phyloP scores from a whole-genome alignment of 2,113 vertebrate species.

The Trichomycterus rosablanca region DNA sequence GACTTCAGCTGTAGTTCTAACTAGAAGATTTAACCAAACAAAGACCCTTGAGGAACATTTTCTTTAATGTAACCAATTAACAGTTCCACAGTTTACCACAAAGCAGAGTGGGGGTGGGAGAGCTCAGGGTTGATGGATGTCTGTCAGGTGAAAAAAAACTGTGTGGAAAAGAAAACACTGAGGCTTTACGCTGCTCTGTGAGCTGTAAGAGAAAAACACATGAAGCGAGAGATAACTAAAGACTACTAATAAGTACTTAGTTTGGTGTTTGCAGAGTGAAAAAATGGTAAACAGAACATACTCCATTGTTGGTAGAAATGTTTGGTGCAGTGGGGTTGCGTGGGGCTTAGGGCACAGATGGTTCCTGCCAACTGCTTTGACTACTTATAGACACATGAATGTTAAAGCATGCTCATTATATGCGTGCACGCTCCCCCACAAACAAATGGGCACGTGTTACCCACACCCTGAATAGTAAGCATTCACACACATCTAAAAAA shows the following conservation, averaged over 20 bases:
- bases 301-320: constrained; percentile 36
- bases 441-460: constrained; percentile 32
- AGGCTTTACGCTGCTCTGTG: constrained; percentile 3
- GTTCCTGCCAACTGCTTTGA: constrained; percentile 60
- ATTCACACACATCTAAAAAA: too few relatives aligned
- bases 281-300: constrained; percentile 36
- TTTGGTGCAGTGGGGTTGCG: constrained; percentile 53
- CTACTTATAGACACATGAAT: constrained; percentile 44
- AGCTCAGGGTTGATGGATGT: constrained; percentile 52
- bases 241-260: constrained; percentile 31
- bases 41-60: too few relatives aligned
- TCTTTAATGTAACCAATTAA: too few relatives aligned
- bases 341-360: constrained; percentile 58
- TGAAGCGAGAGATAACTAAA: constrained; percentile 22
- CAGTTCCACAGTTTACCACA: too few relatives aligned
- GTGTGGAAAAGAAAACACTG: too few relatives aligned
- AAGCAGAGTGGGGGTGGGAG: constrained; percentile 18
- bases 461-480: constrained; percentile 40
- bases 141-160: too few relatives aligned
- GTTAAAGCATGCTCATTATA: constrained; percentile 16
- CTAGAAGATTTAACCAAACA: too few relatives aligned
- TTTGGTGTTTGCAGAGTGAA: constrained; percentile 33
- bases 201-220: too few relatives aligned
- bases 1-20: too few relatives aligned
- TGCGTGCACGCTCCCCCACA: constrained; percentile 14